phyloP scores from a whole-genome alignment of 2,797 vertebrate species.

The Babyrousa celebensis region DNA sequence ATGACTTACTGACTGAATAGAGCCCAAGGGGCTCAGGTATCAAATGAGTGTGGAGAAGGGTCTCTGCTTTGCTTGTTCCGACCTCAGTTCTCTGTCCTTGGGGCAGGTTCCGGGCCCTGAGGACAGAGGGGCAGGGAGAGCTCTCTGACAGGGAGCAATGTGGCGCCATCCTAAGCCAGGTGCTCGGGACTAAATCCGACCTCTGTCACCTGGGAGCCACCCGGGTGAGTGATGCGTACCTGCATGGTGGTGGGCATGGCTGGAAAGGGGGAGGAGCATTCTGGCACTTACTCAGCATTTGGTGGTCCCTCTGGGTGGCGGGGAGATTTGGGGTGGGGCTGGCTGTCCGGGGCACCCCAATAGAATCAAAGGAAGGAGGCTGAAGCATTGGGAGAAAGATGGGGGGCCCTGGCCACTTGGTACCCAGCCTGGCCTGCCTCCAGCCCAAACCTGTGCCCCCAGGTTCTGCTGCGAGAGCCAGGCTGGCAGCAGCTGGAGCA shows the following conservation, averaged over 20 bases:
- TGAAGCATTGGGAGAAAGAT: not conserved
- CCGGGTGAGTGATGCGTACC: constrained; percentile 86
- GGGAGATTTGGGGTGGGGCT: not conserved
- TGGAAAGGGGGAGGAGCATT: not conserved
- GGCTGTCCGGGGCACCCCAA: not conserved
- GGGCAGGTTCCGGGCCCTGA: constrained; percentile 76
- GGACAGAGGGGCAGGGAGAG: constrained; percentile 87
- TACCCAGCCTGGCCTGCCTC: not conserved
- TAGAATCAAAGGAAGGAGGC: not conserved
- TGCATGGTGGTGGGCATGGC: not conserved
- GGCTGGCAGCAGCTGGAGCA: constrained; percentile 94
- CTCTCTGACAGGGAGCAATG: constrained; percentile 87
- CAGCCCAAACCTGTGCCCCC: constrained; percentile 52
- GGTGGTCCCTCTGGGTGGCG: not conserved
- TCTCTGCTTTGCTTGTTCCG: not conserved
- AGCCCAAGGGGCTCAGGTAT: too few relatives aligned
- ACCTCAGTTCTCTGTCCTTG: not conserved
- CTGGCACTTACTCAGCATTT: not conserved
- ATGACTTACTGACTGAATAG: not conserved
- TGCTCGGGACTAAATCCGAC: constrained; percentile 88
- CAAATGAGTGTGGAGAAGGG: not conserved
- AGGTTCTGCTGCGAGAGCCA: constrained; percentile 96
- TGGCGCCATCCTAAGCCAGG: constrained; percentile 90
- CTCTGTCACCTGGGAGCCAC: constrained; percentile 91
- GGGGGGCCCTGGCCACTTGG: not conserved